phyloP scores from a whole-genome alignment of 2,888 invertebrate genomes.

The Aromia moschata region DNA sequence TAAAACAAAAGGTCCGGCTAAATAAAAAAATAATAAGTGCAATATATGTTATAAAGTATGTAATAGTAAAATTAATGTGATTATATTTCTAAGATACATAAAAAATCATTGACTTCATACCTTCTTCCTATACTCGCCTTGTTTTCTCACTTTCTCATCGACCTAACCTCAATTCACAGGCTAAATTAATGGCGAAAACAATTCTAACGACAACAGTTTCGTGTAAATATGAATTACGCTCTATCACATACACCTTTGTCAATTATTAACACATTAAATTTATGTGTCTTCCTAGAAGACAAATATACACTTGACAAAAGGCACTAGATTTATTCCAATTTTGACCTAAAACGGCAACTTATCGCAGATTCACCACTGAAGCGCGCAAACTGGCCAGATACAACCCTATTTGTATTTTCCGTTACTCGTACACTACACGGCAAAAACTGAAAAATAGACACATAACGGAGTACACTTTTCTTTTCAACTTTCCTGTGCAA shows the following conservation, averaged over 20 bases:
- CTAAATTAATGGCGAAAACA: background rate
- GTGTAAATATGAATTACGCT: background rate
- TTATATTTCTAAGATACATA: conserved; percentile 19
- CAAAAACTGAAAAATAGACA: background rate
- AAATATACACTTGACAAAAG: conserved; percentile 16
- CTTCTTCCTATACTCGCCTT: conserved; percentile 2
- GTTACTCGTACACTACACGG: background rate
- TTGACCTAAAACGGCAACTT: background rate
- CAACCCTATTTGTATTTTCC: background rate
- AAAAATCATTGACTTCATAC: conserved; percentile 37
- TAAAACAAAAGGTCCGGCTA: conserved; percentile 11
- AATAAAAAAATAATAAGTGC: conserved; percentile 18
- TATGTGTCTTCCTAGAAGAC: conserved; percentile 18
- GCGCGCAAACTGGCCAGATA: background rate
- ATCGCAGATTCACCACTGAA: background rate
- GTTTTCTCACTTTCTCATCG: background rate
- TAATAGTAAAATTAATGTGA: conserved; percentile 15
- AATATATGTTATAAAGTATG: conserved; percentile 19
- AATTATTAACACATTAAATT: conserved; percentile 11
- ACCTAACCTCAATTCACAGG: conserved; percentile 1
- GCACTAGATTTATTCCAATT: conserved; percentile 18
- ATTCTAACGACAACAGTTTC: background rate
- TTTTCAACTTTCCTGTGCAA: no score
- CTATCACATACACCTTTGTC: conserved; percentile 24
- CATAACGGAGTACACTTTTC: background rate